These are phyloP conservation scores for Carposina sasakii DNA, from an alignment of 1,140 invertebrate genomes.

Conservation along the genomic window DNA sequence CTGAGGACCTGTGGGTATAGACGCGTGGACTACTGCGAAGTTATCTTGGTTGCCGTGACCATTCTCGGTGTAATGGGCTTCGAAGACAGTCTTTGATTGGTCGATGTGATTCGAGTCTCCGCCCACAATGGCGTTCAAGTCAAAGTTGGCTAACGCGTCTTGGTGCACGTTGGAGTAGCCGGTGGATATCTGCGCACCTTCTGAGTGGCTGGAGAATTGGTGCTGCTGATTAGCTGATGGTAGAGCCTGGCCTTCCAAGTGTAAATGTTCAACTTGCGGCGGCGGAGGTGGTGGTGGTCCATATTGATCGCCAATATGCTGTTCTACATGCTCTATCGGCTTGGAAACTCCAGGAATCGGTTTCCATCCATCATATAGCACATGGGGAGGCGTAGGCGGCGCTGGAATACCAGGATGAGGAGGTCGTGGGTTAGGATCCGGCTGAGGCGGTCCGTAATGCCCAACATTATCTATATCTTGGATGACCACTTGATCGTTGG, in stretches of 20 bases:
- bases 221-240: conserved; percentile 30
- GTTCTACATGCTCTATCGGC: conserved; percentile 39
- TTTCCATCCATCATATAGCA: conserved; percentile 88
- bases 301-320: conserved; percentile 36
- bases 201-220: conserved; percentile 34
- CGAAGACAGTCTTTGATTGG: conserved; percentile 68
- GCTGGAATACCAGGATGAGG: conserved; percentile 79
- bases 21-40: conserved; percentile 27
- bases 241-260: conserved; percentile 34
- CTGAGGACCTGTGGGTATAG: conserved; percentile 14
- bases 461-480: conserved; percentile 46
- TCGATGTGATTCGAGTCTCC: conserved; percentile 65
- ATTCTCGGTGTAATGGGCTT: conserved; percentile 65
- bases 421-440: conserved; percentile 66
- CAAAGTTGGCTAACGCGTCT: conserved; percentile 62
- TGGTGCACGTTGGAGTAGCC: conserved; percentile 63
- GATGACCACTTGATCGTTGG: conserved; percentile 54
- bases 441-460: conserved; percentile 73
- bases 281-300: conserved; percentile 47
- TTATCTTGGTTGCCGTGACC: conserved; percentile 28
- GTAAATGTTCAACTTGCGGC: conserved; percentile 40
- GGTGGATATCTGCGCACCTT: conserved; percentile 46
- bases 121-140: conserved; percentile 64
- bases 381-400: conserved; percentile 81
- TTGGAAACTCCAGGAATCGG: conserved; percentile 79